phyloP scores from a whole-genome alignment of 1,140 invertebrate genomes.

The Bombus impatiens region DNA sequence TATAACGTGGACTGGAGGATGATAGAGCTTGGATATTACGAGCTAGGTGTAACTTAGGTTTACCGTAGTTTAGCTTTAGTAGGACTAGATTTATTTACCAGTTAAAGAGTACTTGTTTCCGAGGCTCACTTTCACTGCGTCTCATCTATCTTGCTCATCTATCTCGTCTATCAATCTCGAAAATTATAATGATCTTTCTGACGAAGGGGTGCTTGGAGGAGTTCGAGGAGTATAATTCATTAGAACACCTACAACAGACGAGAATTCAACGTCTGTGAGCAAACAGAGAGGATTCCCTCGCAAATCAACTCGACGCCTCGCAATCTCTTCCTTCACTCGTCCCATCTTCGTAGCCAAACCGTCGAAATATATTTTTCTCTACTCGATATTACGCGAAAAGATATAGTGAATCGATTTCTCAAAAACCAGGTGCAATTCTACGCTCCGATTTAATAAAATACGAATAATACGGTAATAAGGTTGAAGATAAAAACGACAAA shows the following conservation, averaged over 20 bases:
- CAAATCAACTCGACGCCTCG: slow-evolving; percentile 15
- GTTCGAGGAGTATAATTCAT: slow-evolving; percentile 17
- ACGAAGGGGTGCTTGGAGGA: slow-evolving; percentile 5
- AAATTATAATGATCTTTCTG: slow-evolving; percentile 23
- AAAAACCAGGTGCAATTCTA: not conserved
- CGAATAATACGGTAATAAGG: too few relatives aligned
- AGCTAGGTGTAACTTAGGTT: slow-evolving; percentile 13
- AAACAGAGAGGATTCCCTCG: not conserved
- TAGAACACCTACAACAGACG: not conserved
- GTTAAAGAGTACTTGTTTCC: slow-evolving; percentile 33
- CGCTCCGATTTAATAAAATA: too few relatives aligned
- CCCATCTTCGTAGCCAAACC: not conserved
- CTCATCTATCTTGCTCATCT: slow-evolving; percentile 35
- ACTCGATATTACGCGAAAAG: not conserved
- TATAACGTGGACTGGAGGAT: not conserved
- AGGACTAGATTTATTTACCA: slow-evolving; percentile 28
- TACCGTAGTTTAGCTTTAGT: not conserved
- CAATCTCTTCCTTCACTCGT: not conserved
- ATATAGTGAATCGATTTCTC: not conserved
- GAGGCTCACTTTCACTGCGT: slow-evolving; percentile 19
- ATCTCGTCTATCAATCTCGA: slow-evolving; percentile 30
- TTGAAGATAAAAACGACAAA: too few relatives aligned
- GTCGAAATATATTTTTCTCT: not conserved
- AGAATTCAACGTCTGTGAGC: not conserved
- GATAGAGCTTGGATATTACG: slow-evolving; percentile 5